A percentile compares a stretch with the other conserved stretches of the same genome.
Conservation (phyloP, 2,888 invertebrate species). For the Barypeithes pellucidus region DNA sequence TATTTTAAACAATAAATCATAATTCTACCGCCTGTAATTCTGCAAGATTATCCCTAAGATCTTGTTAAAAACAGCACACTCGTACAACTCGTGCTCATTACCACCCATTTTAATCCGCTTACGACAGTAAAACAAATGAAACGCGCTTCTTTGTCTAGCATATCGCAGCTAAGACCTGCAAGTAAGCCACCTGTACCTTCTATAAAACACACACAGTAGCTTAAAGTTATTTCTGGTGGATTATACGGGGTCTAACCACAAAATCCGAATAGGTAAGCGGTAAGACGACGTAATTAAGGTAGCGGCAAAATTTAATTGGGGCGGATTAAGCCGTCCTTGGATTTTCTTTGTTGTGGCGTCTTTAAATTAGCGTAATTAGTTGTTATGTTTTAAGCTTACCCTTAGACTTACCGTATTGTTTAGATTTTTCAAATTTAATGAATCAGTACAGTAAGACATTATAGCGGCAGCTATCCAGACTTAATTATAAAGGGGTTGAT, state of each 20-base stretch:
- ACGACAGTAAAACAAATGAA: constrained; percentile 21
- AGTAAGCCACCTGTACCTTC: constrained; percentile 21
- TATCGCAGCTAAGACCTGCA: not conserved
- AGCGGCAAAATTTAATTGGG: not conserved
- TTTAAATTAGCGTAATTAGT: no score
- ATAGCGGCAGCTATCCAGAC: no score
- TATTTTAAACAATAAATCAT: no score
- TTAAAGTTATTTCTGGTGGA: constrained; percentile 11
- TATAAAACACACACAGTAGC: constrained; percentile 11
- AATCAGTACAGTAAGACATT: no score
- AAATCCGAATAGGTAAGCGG: constrained; percentile 7
- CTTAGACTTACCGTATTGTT: no score
- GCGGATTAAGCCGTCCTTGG: not conserved
- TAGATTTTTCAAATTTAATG: no score
- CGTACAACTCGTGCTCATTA: not conserved
- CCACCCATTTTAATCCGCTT: constrained; percentile 14
- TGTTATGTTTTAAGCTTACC: no score
- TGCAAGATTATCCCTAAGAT: not conserved
- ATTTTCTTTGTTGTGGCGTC: not conserved
- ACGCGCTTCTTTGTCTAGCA: constrained; percentile 16
- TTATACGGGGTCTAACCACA: constrained; percentile 21
- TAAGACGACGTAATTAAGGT: constrained; percentile 9
- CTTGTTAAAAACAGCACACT: constrained; percentile 7
- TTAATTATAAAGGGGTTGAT: no score
- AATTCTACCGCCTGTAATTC: no score